Base-by-base conservation (phyloP, 2,888 invertebrate genomes). In the Cataglyphis albicans region DNA sequence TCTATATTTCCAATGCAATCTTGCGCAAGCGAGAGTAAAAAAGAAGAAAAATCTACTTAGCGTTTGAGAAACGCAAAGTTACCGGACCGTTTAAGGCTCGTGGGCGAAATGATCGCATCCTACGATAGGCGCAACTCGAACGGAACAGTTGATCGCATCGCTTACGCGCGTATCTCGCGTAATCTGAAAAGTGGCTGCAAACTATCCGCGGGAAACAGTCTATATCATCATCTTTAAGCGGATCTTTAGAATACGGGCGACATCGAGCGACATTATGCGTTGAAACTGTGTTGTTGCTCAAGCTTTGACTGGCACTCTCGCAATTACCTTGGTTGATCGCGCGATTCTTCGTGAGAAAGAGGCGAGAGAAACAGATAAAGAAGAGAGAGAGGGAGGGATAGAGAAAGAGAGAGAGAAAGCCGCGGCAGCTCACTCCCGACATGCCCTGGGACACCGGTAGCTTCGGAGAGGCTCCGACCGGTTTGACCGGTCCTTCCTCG, bases 371-470 rank as follows among this genome's bases (percentile, higher is more conserved):
- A 44, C 12, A 12, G 12, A 41, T 10, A 41, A 38, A 12, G 48
- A 82, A 81, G 65, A 75, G 75, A 76, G 75, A 81, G 85, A 82
- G 86, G 21, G 21, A 21, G 21, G 0, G 21, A 21, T 0, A 48
- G 64, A 74, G 81, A 80, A 65, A 73, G 76, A 74, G 63, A 82
- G 84, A 75, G 59, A 38, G 75, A 52, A 3, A 55, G 38, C 38
- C 52, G 68, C 41, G 9, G 70, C 70, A 78, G 59, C 72, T 80
- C 72, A 80, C 59, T 72, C 72, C 72, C 35, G 78, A 80, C 59
- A 72, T 59, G 78, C 78, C 72, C 59, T 80, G 78, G 78, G 78
- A 80, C 78, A 80, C 78, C 78, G 72, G 78, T 80, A 80, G 78
- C 78, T 80, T 80, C 72, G 72, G 44, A 80, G 59, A 72, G 78